phyloP scores from a whole-genome alignment of 2,888 invertebrate species.

The Camptogramma bilineatum region DNA sequence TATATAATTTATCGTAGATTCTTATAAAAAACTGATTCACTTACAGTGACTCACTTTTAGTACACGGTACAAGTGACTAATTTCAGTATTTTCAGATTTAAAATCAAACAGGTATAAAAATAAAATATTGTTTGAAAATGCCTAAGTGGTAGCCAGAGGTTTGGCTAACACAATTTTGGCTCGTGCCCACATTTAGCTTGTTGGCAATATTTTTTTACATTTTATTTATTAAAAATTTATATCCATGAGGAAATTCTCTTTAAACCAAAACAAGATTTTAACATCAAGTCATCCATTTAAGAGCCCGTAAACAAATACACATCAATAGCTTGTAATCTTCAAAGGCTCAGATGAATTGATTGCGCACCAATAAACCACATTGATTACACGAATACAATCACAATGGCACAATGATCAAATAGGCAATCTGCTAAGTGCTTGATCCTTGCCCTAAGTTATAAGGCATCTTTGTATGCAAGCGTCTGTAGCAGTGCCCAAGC shows the following conservation, averaged over 20 bases:
- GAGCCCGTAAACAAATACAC: background rate
- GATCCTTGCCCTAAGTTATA: constrained; percentile 2
- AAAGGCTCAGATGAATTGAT: constrained; percentile 3
- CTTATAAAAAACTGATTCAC: too few relatives aligned
- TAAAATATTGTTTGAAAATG: too few relatives aligned
- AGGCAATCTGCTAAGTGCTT: constrained; percentile 18
- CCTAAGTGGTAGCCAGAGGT: too few relatives aligned
- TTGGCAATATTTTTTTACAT: too few relatives aligned
- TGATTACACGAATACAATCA: constrained; percentile 6
- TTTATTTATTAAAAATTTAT: background rate
- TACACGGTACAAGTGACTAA: too few relatives aligned
- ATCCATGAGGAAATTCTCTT: background rate
- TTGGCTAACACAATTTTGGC: too few relatives aligned
- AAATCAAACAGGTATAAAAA: too few relatives aligned
- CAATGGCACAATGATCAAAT: constrained; percentile 9
- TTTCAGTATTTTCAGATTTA: too few relatives aligned
- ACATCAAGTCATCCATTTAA: background rate
- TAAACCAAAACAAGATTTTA: background rate
- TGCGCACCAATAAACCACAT: constrained; percentile 1
- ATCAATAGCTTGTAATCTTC: background rate
- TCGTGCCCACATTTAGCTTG: too few relatives aligned
- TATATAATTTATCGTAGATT: too few relatives aligned
- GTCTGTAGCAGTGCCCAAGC: background rate
- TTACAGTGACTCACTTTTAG: too few relatives aligned
- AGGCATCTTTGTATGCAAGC: constrained; percentile 11